Evolutionary conservation across 2,888 invertebrate species (phyloP), one percentile per base, ranked within the genome.

Genomic region (Parasteatoda lunata): DNA sequence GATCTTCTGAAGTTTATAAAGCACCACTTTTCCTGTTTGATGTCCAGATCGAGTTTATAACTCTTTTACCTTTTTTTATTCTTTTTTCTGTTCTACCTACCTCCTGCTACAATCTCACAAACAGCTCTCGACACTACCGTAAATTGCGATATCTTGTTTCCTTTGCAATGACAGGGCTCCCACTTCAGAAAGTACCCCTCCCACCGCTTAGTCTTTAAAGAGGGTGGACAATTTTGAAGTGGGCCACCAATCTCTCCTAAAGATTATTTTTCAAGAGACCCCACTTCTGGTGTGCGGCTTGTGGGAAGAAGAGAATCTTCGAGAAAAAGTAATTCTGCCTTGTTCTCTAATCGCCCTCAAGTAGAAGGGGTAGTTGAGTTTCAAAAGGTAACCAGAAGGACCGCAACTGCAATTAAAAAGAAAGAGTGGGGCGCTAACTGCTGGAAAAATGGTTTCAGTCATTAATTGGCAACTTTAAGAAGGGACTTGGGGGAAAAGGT

Each of bases 11-110:
- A 77, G 77, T 77, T 71, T 79, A 79, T 71, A 79, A 79, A 79
- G 64, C 68, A 69, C 72, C 73, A 80, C 80, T 80, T 66, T 65
- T 59, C 9, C 52, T 80, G 80, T 80, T 80, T 80, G 80, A 80
- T 72, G 80, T 80, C 73, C 65, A 72, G 59, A 66, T 73, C 13
- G 59, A 59, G 59, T 59, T 59, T 3, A 13, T 59, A n/a, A 13
- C 59, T 59, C 66, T n/a, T 30, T 11, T 47, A 9, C 15, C 13
- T 59, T 54, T 15, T 64, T 64, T 80, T 11, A 68, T 15, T 59
- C 59, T 81, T 52, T 68, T 52, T 49, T 69, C 51, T 49, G 9
- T 30, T 11, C 45, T 6, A 45, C 52, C 76, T 9, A 8, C 47
- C 11, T 7, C 3, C 3, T 15, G 51, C 30, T 9, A 1, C 49